A percentile compares a stretch with the other conserved stretches of the same genome.
These are phyloP conservation scores for Hylaea fasciaria DNA, from an alignment of 2,888 invertebrate genomes.

Conservation along the genomic window DNA sequence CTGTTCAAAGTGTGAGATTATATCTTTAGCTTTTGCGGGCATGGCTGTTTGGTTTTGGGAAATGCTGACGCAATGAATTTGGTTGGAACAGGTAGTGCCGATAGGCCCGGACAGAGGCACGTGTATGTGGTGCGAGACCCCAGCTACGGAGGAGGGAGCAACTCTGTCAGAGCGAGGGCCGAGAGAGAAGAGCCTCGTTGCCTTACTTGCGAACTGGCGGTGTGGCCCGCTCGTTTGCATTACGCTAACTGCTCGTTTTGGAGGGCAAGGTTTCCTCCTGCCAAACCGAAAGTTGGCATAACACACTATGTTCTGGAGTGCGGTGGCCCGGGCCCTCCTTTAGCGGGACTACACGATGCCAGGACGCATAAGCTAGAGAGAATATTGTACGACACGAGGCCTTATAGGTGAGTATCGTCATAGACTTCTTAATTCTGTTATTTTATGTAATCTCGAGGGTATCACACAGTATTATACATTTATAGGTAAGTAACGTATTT, in stretches of 20 bases:
- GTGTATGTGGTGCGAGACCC: slow-evolving; percentile 94
- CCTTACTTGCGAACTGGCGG: slow-evolving; percentile 93
- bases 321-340: slow-evolving; percentile 95
- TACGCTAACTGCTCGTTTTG: slow-evolving; percentile 95
- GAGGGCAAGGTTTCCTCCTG: slow-evolving; percentile 89
- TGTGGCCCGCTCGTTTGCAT: slow-evolving; percentile 91
- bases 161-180: slow-evolving; percentile 76
- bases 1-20: slow-evolving; percentile 31
- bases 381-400: slow-evolving; percentile 91
- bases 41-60: slow-evolving; percentile 7
- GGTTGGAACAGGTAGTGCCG: slow-evolving; percentile 88
- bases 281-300: slow-evolving; percentile 76
- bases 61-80: slow-evolving; percentile 38
- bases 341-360: slow-evolving; percentile 91
- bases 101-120: slow-evolving; percentile 94
- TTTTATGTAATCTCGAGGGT: background rate
- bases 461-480: background rate
- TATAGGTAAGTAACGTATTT: background rate
- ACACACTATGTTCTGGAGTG: slow-evolving; percentile 93
- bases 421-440: background rate
- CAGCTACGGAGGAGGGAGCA: slow-evolving; percentile 85
- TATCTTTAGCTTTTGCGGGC: slow-evolving; percentile 18
- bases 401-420: slow-evolving; percentile 77
- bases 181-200: slow-evolving; percentile 91
- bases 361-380: slow-evolving; percentile 90